Conservation (phyloP, 1,140 invertebrate species). For the Eupristina koningsbergeri region DNA sequence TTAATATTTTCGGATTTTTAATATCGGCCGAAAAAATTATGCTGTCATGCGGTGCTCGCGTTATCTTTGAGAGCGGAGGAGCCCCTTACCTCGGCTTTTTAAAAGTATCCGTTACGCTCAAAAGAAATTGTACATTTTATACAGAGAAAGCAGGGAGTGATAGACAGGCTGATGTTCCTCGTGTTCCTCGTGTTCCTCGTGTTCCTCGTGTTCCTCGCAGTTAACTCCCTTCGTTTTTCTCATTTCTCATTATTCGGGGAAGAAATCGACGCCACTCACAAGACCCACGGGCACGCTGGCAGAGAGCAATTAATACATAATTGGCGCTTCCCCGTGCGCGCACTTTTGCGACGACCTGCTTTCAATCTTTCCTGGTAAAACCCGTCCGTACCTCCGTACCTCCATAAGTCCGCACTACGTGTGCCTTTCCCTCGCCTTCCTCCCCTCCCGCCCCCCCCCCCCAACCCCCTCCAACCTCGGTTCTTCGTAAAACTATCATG, state of each 20-base stretch:
- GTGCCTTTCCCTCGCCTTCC: too few relatives aligned
- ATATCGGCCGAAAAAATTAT: background rate
- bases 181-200: too few relatives aligned
- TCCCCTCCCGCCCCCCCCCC: too few relatives aligned
- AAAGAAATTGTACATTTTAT: conserved; percentile 25
- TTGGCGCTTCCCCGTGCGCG: conserved; percentile 55
- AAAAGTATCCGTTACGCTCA: conserved; percentile 1
- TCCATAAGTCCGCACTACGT: too few relatives aligned
- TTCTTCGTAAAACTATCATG: background rate
- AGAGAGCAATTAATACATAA: conserved; percentile 57
- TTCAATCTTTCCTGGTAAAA: conserved; percentile 27
- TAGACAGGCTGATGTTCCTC: conserved; percentile 6
- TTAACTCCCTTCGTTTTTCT: background rate
- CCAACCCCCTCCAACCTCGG: background rate
- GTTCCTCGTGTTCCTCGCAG: background rate
- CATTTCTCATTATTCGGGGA: conserved; percentile 14
- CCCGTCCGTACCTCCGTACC: background rate
- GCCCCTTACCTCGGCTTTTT: background rate
- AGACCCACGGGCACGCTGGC: conserved; percentile 48
- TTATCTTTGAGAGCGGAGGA: too few relatives aligned
- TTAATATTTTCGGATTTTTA: background rate
- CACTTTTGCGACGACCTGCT: conserved; percentile 45
- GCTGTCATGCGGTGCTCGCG: background rate
- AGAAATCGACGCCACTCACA: conserved; percentile 14
- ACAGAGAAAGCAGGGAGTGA: background rate